phyloP scores from a whole-genome alignment of 2,888 invertebrate species.

The Drosophila nr. medialis region DNA sequence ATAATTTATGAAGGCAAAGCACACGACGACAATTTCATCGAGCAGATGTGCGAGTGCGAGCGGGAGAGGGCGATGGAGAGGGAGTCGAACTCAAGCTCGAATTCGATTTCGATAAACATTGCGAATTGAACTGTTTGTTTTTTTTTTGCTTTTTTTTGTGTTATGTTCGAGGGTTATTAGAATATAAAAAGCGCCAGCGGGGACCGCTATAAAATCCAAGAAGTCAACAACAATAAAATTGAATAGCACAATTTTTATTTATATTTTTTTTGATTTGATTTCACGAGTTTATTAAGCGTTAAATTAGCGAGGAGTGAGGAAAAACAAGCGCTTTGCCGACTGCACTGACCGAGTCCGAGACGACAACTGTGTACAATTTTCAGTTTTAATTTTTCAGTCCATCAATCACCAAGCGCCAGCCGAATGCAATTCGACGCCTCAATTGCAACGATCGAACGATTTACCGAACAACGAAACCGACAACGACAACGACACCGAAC shows the following conservation, averaged over 20 bases:
- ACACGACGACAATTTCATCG: slow-evolving; percentile 61
- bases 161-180: slow-evolving; percentile 53
- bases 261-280: slow-evolving; percentile 13
- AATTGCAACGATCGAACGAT: slow-evolving; percentile 63
- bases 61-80: slow-evolving; percentile 6
- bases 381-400: slow-evolving; percentile 35
- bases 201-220: slow-evolving; percentile 72
- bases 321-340: slow-evolving; percentile 30
- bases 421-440: slow-evolving; percentile 66
- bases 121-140: slow-evolving; percentile 67
- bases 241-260: slow-evolving; percentile 41
- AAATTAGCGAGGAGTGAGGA: background rate
- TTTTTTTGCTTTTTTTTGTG: slow-evolving; percentile 28
- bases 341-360: slow-evolving; percentile 65
- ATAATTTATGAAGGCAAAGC: slow-evolving; percentile 80
- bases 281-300: slow-evolving; percentile 11
- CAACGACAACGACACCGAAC: slow-evolving; percentile 43
- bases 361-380: slow-evolving; percentile 51
- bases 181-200: slow-evolving; percentile 55
- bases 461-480: slow-evolving; percentile 33
- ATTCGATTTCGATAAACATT: slow-evolving; percentile 62
- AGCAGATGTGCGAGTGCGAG: slow-evolving; percentile 2
- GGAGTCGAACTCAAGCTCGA: slow-evolving; percentile 4
- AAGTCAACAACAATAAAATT: slow-evolving; percentile 52
- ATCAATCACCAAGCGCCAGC: slow-evolving; percentile 66